phyloP scores from a whole-genome alignment of 2,113 vertebrate species.

The Calonectris borealis region DNA sequence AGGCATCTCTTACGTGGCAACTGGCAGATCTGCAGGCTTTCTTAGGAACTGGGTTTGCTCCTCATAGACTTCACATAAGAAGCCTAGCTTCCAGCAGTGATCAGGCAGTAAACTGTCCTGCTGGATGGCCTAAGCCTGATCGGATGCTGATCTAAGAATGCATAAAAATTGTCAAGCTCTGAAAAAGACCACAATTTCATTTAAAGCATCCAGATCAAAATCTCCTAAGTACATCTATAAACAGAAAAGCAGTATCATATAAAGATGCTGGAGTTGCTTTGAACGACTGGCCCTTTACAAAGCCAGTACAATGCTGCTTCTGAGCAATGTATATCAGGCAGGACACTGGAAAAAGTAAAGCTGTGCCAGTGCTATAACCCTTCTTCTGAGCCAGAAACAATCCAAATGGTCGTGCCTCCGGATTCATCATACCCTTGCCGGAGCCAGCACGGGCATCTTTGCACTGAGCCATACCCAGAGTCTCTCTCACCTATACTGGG shows the following conservation, averaged over 20 bases:
- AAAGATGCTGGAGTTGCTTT: background rate
- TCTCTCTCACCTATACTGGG: background rate
- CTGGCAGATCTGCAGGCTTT: background rate
- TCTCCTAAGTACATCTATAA: background rate
- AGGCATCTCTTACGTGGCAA: background rate
- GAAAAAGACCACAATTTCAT: background rate
- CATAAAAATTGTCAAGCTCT: background rate
- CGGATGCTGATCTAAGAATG: background rate
- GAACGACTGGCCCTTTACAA: background rate
- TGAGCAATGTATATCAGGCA: background rate
- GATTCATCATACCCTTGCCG: background rate
- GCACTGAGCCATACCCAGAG: background rate
- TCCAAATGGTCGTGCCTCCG: background rate
- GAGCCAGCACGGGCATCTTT: background rate
- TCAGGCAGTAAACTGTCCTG: background rate
- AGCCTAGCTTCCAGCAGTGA: background rate
- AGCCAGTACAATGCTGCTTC: background rate
- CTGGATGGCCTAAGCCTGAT: background rate
- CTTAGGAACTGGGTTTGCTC: background rate
- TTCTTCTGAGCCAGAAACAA: background rate
- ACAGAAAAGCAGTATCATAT: background rate
- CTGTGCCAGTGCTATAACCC: background rate
- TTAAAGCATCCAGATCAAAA: background rate
- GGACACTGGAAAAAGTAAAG: background rate
- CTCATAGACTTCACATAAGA: background rate